A percentile compares a stretch with the other conserved stretches of the same genome.
Evolutionary conservation across 2,888 invertebrate species (phyloP).

Genomic region (Eretmocerus hayati): DNA sequence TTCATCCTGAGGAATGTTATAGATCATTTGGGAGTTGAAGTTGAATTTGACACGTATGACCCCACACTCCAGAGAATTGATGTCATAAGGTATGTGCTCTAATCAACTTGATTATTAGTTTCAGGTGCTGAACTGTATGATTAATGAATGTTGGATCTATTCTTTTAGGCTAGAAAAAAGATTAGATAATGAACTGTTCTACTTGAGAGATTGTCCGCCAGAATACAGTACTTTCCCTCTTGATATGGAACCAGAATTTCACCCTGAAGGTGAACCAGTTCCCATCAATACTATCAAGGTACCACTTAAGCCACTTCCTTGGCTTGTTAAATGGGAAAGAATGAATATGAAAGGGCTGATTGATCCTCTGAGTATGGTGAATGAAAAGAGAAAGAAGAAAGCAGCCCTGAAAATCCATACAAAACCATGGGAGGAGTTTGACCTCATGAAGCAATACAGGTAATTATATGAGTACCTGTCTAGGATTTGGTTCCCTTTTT

Average conservation of each 20-base stretch:
- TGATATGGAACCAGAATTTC: constrained; percentile 79
- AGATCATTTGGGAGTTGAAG: constrained; percentile 75
- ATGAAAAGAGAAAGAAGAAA: constrained; percentile 48
- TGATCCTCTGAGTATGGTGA: constrained; percentile 54
- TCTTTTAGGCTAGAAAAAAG: constrained; percentile 72
- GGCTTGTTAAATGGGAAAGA: constrained; percentile 86
- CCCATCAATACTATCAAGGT: constrained; percentile 73
- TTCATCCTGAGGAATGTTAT: constrained; percentile 90
- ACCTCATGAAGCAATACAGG: constrained; percentile 91
- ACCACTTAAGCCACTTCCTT: constrained; percentile 62
- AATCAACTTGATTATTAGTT: not conserved
- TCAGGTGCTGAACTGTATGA: not conserved
- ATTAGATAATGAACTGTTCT: constrained; percentile 80
- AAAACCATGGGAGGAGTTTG: constrained; percentile 82
- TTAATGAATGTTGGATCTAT: constrained; percentile 6
- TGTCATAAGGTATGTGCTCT: constrained; percentile 56
- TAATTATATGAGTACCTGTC: too few relatives aligned
- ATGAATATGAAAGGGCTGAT: constrained; percentile 68
- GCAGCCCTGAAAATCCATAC: constrained; percentile 50
- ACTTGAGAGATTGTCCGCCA: constrained; percentile 81
- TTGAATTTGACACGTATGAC: constrained; percentile 82
- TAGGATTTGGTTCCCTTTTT: too few relatives aligned
- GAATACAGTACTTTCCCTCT: constrained; percentile 90
- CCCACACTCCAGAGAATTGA: constrained; percentile 86
- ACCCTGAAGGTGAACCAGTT: constrained; percentile 69